These are phyloP conservation scores for Paratilapia polleni DNA, from an alignment of 2,113 vertebrate species.

Conservation along the genomic window DNA sequence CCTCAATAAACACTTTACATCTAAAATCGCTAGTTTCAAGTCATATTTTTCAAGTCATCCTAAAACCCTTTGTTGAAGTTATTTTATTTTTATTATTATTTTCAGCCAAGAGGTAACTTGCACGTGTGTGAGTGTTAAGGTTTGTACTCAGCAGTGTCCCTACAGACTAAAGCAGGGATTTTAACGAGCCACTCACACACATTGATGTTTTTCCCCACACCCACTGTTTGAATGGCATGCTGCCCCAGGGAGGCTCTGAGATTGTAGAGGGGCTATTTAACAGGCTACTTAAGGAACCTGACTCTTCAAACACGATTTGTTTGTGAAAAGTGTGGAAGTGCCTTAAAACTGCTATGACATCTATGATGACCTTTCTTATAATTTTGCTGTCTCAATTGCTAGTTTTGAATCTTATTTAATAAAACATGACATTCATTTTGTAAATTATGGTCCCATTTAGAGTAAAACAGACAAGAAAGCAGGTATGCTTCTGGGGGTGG, in stretches of 20 bases:
- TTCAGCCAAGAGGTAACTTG: background rate
- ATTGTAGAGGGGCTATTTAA: background rate
- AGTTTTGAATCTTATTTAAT: background rate
- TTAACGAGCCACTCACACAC: background rate
- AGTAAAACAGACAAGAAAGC: background rate
- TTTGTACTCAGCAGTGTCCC: background rate
- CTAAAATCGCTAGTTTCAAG: too few relatives aligned
- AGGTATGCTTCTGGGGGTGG: background rate
- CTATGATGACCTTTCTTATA: background rate
- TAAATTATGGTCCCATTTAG: background rate
- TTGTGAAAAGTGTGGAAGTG: background rate
- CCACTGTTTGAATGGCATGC: background rate
- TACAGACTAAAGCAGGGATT: background rate
- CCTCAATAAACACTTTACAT: background rate
- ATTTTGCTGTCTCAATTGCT: background rate
- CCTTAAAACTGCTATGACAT: background rate
- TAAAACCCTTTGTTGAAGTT: too few relatives aligned
- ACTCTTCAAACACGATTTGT: background rate
- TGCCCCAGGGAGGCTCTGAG: background rate
- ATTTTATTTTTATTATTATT: too few relatives aligned
- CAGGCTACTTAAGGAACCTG: background rate
- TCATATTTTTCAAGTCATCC: background rate
- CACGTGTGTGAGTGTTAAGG: background rate
- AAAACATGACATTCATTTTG: background rate
- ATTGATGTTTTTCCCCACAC: background rate